Evolutionary conservation across 2,113 vertebrate genomes (phyloP).

Genomic region (Hemicordylus capensis): DNA sequence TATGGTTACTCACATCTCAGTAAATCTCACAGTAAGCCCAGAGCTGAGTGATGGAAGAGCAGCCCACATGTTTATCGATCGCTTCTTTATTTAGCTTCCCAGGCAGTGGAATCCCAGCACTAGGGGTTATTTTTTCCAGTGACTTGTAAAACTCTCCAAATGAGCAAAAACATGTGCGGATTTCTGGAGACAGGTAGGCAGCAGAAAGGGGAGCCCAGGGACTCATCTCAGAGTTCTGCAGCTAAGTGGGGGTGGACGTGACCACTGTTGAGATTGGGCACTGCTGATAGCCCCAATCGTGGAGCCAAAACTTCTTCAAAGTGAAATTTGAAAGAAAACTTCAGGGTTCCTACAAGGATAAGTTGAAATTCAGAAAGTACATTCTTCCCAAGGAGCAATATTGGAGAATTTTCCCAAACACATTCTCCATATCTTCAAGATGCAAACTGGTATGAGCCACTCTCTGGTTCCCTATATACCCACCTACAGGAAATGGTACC

Average conservation of each 20-base stretch:
- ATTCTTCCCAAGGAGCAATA: too few species aligned
- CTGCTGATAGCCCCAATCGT: background rate
- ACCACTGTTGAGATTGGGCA: background rate
- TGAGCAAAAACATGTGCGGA: background rate
- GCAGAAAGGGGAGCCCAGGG: background rate
- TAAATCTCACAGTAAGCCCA: constrained; percentile 31
- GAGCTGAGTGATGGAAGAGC: constrained; percentile 33
- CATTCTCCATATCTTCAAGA: too few species aligned
- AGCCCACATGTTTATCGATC: constrained; percentile 46
- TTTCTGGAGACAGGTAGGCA: background rate
- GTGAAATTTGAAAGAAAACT: too few species aligned
- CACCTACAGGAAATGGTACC: background rate
- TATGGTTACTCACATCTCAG: constrained; percentile 51
- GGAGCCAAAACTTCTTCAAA: too few species aligned
- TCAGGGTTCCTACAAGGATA: too few species aligned
- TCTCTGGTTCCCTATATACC: background rate
- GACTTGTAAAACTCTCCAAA: constrained; percentile 7
- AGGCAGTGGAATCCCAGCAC: constrained; percentile 25
- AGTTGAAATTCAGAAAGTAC: too few species aligned
- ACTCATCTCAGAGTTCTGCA: background rate
- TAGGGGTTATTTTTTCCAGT: background rate
- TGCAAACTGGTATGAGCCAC: background rate
- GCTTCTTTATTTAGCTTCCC: constrained; percentile 49
- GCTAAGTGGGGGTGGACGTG: background rate
- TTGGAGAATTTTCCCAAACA: too few species aligned